These are phyloP conservation scores for Acropora tenuis DNA, from an alignment of 64 coral and sea anemone species.

Conservation along the genomic window DNA sequence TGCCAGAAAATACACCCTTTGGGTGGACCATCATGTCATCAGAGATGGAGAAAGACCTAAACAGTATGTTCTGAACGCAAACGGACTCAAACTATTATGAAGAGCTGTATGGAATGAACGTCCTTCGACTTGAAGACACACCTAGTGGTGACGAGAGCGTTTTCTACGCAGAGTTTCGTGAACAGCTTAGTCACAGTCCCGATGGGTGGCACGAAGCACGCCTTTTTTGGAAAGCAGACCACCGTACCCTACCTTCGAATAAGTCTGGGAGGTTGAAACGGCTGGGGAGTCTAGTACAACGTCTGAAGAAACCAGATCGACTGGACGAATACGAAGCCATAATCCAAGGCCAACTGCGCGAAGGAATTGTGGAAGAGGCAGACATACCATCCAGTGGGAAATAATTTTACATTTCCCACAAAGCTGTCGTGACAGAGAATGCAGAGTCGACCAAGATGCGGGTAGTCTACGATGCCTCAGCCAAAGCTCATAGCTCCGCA, in stretches of 20 bases:
- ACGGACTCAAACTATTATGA: constrained; percentile 30
- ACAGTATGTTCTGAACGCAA: background rate
- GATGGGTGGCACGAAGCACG: constrained; percentile 58
- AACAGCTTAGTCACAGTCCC: constrained; percentile 25
- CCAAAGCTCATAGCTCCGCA: background rate
- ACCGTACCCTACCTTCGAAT: constrained; percentile 39
- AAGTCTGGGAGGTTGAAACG: constrained; percentile 52
- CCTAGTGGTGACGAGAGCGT: constrained; percentile 20
- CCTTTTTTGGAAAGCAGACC: constrained; percentile 51
- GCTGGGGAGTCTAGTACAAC: constrained; percentile 22
- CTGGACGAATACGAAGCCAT: constrained; percentile 45
- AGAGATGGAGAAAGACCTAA: constrained; percentile 14
- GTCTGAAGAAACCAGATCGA: constrained; percentile 12
- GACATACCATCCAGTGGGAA: background rate
- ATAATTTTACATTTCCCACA: constrained; percentile 55
- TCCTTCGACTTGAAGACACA: constrained; percentile 56
- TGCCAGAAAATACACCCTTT: constrained; percentile 36
- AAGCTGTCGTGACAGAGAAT: constrained; percentile 44
- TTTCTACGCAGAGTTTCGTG: constrained; percentile 53
- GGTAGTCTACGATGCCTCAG: constrained; percentile 54
- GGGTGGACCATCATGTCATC: constrained; percentile 57
- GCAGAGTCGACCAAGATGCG: constrained; percentile 47
- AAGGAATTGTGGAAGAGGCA: constrained; percentile 50
- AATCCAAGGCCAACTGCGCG: constrained; percentile 37
- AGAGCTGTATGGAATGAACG: constrained; percentile 53